Evolutionary conservation across 2,888 invertebrate genomes (phyloP), one percentile per base, ranked within the genome.

Genomic region (Drosophila atripex): DNA sequence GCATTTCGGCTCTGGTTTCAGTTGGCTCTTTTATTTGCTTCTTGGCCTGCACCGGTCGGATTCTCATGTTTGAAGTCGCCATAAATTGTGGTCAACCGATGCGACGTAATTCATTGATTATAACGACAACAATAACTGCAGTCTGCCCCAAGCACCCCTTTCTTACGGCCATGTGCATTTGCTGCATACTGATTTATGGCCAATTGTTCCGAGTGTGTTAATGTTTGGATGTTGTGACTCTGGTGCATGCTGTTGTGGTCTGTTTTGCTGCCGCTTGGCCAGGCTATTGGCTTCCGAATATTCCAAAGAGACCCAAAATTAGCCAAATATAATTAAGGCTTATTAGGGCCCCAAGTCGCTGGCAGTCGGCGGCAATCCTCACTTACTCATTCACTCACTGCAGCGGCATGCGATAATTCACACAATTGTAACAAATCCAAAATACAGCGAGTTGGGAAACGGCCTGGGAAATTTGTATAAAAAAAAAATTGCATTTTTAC

Each of bases 51-150:
- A 71, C 61, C 70, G 74, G 78, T 83, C 71, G 76, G 77, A 86
- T 80, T 86, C 86, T 84, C 86, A 86, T 83, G 83, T 83, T 77
- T 72, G 74, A 60, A 86, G 75, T 74, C 78, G 76, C 86, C 78
- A 85, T 85, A 87, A 85, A 85, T 85, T 85, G 85, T 85, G 85
- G 85, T 87, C 85, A 85, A 78, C 85, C 87, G 80, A 84, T 86
- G 84, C 82, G 75, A 85, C 83, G 85, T 85, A 79, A 87, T 85
- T 85, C 87, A 86, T 87, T 85, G 85, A 82, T 85, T 86, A 85
- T 85, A 84, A 84, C 86, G 84, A 84, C 83, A 73, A 84, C 84
- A 80, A 80, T 82, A 82, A 83, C 83, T 77, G 82, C 78, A 73
- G 65, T 58, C 59, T 50, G 35, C 14, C 43, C 30, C 21, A 16